Base-by-base conservation (phyloP, 35 echinoderm and acorn worm genomes). In the Stichopus chloronotus region DNA sequence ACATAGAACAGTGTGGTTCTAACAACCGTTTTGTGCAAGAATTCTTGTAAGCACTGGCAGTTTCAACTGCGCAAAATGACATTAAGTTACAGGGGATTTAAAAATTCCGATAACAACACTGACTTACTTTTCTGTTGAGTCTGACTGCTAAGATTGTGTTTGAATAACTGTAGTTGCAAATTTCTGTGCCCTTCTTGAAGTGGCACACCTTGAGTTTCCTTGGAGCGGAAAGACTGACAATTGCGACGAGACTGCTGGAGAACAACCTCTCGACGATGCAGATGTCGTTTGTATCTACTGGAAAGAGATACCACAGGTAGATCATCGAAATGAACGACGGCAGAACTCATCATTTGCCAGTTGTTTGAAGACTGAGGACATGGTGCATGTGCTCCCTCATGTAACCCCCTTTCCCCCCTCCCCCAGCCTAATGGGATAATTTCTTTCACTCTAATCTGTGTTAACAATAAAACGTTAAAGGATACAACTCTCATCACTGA, bases 101-200 rank as follows among this genome's bases (percentile, higher is more conserved):
- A 43, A 43, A 43, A 43, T 43, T 43, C 3, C 30, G 30, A 43
- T 43, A 43, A 43, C 30, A 43, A 43, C 30, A 3, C 3, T 43
- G 14, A 23, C 87, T 83, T 90, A 99, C 97, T 90, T 88, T 94
- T 78, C 97, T 92, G 56, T 99, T 99, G 5, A 99, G 92, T 85
- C 94, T 96, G 87, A 99, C 97, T 69, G 97, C 97, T 88, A 99
- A 78, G 61, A 99, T 99, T 10, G 97, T 99, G 86, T 99, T 99
- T 59, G 97, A 96, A 83, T 99, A 99, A 88, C 97, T 99, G 95
- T 99, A 99, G 94, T 99, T 99, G 79, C 97, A 99, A 63, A 99
- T 99, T 86, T 99, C 97, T 11, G 97, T 99, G 53, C 97, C 97
- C 72, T 99, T 99, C 95, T 99, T 99, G 92, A 99, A 99, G 90